Base-by-base conservation (phyloP, 2,888 invertebrate genomes). In the Caenorhabditis afra region DNA sequence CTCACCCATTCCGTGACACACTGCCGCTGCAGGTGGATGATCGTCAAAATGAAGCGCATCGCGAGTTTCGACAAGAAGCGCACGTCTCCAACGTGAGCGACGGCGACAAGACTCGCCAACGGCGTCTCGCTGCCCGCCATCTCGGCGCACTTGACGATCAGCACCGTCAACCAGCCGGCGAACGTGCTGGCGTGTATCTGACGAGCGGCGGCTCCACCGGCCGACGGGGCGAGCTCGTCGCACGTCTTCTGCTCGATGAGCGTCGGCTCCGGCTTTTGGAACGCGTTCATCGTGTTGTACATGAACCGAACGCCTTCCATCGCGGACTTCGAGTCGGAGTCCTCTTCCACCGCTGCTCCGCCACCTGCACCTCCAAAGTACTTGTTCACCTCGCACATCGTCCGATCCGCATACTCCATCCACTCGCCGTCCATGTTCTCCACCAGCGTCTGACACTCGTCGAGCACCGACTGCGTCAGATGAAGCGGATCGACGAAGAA, bases 301-400 rank as follows among this genome's bases (percentile, higher is more conserved):
- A 65, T 61, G 12, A 35, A 20, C 12, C 20, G 61, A 3, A 73
- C 16, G n/a, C 62, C 53, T 14, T 71, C 66, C 1, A 66, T 1
- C 1, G 39, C 14, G 0, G 37, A 22, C n/a, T 70, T 65, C 39
- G 37, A 45, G n/a, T 50, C 59, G 44, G 37, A 52, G 20, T 41
- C 18, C n/a, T n/a, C n/a, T 8, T 41, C 41, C 2, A 41, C 7
- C 11, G 11, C 11, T 41, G 3, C 12, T 41, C 11, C 41, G 11
- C 14, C 12, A 41, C 14, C 41, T 14, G 7, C 41, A 0, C 22
- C 53, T 11, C 45, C 47, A 11, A 78, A 59, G 18, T 52, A 67
- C 18, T 57, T 66, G 20, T 35, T 41, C 20, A 73, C 20, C 49
- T 78, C 78, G 22, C 71, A 78, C 47, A 78, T 53, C 14, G 78